phyloP scores from a whole-genome alignment of 1,140 invertebrate species.

The Akabosia matsudoensis region DNA sequence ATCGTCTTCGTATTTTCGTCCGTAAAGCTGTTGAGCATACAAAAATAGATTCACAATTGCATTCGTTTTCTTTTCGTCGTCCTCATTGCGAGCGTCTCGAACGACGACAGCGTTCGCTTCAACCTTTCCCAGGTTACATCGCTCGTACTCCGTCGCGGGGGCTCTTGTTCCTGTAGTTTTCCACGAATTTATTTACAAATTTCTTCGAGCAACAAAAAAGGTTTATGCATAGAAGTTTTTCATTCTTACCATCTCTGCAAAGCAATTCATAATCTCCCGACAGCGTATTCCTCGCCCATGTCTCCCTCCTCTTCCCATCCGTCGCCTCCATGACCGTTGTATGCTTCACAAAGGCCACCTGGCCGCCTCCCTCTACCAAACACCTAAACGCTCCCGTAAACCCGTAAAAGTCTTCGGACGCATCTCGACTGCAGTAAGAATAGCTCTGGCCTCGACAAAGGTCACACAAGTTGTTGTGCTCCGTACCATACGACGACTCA shows the following conservation, averaged over 20 bases:
- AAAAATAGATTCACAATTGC: constrained; percentile 82
- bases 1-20: constrained; percentile 75
- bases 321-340: constrained; percentile 88
- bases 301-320: constrained; percentile 80
- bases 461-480: constrained; percentile 89
- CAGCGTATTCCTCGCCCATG: constrained; percentile 89
- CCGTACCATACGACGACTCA: constrained; percentile 74
- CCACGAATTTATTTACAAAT: too few relatives aligned
- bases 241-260: constrained; percentile 84
- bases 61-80: constrained; percentile 75
- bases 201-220: not conserved
- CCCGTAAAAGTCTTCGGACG: constrained; percentile 83
- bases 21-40: constrained; percentile 87
- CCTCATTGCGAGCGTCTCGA: constrained; percentile 62
- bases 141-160: constrained; percentile 70
- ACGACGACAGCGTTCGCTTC: constrained; percentile 89
- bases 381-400: constrained; percentile 87
- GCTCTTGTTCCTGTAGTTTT: constrained; percentile 66
- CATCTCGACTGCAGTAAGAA: constrained; percentile 75
- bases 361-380: constrained; percentile 88
- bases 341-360: constrained; percentile 92
- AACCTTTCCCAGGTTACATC: constrained; percentile 86
- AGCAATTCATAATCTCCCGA: constrained; percentile 88
- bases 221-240: not conserved
- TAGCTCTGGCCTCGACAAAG: constrained; percentile 83